Conservation (phyloP, 2,888 invertebrate genomes). For the Xylophagus ater region DNA sequence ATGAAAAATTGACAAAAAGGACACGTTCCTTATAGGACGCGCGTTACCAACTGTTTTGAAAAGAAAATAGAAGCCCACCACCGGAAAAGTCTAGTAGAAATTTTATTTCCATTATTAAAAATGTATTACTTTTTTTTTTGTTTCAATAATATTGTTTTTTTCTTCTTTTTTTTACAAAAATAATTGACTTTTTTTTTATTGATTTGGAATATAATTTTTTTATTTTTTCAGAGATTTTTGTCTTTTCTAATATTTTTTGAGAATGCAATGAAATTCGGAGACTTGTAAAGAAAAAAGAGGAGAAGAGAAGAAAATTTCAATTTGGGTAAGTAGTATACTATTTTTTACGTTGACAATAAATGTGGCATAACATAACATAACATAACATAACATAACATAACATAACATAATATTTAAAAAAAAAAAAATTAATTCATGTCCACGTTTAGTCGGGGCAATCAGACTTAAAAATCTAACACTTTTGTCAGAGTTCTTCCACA, state of each 20-base stretch:
- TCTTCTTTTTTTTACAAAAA: constrained; percentile 2
- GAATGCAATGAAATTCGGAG: no score
- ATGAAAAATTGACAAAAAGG: background rate
- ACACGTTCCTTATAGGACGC: background rate
- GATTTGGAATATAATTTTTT: constrained; percentile 6
- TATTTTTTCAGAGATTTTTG: constrained; percentile 10
- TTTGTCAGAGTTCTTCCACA: no score
- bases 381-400: constrained; percentile 1
- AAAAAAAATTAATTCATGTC: constrained; percentile 5
- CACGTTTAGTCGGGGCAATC: no score
- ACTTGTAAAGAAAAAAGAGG: no score
- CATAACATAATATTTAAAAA: background rate
- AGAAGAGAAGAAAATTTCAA: no score
- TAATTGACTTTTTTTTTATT: background rate
- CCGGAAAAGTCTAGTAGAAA: constrained; percentile 2
- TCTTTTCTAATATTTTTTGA: constrained; percentile 3
- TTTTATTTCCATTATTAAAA: constrained; percentile 3
- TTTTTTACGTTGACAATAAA: background rate
- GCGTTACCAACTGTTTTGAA: background rate
- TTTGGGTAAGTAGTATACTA: no score
- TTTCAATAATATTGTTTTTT: no score
- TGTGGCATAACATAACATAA: background rate
- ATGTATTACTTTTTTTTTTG: no score
- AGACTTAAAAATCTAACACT: no score
- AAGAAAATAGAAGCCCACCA: constrained; percentile 6